phyloP scores from a whole-genome alignment of 2,888 invertebrate species.

The Galerucella nymphaeae region DNA sequence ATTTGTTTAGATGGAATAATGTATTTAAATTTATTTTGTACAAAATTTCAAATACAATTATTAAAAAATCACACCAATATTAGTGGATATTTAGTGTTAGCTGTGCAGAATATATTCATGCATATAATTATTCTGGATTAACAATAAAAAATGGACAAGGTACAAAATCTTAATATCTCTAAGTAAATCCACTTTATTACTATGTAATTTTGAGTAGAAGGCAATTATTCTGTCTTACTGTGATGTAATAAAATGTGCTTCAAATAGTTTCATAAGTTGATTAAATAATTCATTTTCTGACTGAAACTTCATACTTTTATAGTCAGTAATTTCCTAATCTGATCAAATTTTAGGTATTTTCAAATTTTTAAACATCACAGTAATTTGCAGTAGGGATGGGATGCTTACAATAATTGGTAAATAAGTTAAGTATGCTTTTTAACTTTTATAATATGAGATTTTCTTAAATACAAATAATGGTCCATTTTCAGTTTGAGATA shows the following conservation, averaged over 20 bases:
- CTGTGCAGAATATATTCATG: conserved; percentile 55
- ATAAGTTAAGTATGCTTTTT: conserved; percentile 12
- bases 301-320: too few species aligned
- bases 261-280: neutral
- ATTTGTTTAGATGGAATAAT: conserved; percentile 19
- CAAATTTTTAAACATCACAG: conserved; percentile 23
- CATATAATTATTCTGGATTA: conserved; percentile 43
- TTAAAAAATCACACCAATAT: conserved; percentile 53
- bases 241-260: conserved; percentile 30
- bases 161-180: conserved; percentile 52
- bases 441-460: conserved; percentile 20
- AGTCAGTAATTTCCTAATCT: neutral
- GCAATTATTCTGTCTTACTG: conserved; percentile 44
- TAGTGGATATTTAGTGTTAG: conserved; percentile 57
- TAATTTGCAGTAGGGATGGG: conserved; percentile 36
- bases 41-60: conserved; percentile 58
- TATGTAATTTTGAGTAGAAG: conserved; percentile 47
- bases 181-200: conserved; percentile 41
- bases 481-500: conserved; percentile 32
- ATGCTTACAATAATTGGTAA: conserved; percentile 23
- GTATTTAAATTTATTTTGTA: conserved; percentile 55
- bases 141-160: conserved; percentile 52
- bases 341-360: neutral
- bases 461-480: conserved; percentile 34
- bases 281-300: neutral